These are phyloP conservation scores for Cheiracanthium punctorium DNA, from an alignment of 2,888 invertebrate genomes.

Conservation along the genomic window DNA sequence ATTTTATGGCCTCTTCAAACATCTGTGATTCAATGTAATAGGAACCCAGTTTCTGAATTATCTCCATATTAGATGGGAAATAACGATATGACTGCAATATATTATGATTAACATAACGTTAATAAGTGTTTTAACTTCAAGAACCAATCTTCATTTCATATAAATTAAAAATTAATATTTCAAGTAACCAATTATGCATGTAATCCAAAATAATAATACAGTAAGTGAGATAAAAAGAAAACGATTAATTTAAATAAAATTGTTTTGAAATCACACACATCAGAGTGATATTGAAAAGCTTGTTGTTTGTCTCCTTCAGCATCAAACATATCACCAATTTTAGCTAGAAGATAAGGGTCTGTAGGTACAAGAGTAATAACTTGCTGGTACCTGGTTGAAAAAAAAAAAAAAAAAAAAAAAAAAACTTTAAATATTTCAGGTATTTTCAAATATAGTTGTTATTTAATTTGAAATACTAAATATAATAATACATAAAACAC, in stretches of 20 bases:
- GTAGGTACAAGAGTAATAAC: conserved; percentile 88
- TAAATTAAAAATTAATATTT: no score
- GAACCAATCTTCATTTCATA: no score
- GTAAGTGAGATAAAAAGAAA: no score
- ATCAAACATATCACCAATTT: conserved; percentile 91
- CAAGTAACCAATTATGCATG: no score
- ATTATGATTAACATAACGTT: not conserved
- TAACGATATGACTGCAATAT: conserved; percentile 82
- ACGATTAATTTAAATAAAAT: no score
- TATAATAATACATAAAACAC: no score
- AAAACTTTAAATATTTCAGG: no score
- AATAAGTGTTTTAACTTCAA: not conserved
- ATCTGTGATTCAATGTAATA: conserved; percentile 92
- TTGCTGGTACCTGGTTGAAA: conserved; percentile 84
- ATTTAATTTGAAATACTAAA: no score
- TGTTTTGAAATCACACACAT: conserved; percentile 79
- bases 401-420: no score
- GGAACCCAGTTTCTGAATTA: conserved; percentile 91
- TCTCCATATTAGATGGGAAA: conserved; percentile 84
- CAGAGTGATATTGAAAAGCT: conserved; percentile 88
- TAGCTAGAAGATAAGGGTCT: conserved; percentile 90
- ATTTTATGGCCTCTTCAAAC: conserved; percentile 88
- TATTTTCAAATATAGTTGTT: no score
- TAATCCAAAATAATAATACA: no score
- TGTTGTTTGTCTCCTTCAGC: conserved; percentile 92